Evolutionary conservation across 35 echinoderm and acorn worm species (phyloP), one percentile per base, ranked within the genome.

Genomic region (Nesometra sesokonis): DNA sequence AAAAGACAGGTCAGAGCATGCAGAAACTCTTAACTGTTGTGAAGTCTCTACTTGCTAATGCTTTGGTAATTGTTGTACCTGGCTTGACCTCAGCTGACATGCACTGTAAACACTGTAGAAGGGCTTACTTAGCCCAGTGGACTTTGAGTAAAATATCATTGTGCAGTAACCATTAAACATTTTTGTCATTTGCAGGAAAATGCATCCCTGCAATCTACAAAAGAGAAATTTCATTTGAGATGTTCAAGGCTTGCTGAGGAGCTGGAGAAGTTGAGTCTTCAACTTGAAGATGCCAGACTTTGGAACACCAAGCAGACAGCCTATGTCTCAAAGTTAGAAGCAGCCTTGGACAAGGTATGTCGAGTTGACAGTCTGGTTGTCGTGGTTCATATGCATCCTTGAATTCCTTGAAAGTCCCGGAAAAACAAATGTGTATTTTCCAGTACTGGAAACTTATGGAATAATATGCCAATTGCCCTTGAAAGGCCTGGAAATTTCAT

Each of bases 271-370:
- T 29, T 86, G 30, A 37, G 80, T 21, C 32, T 32, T 30, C 78
- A 91, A 21, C 77, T 91, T 32, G 46, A 37, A 36, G 21, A 37
- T 87, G 19, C 13, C 43, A 29, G 77, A 83, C 46, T 47, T 32
- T 33, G 82, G 46, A 21, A 87, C 39, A 81, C 35, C 77, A 15
- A 67, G 23, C 89, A 91, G 32, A 87, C 86, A 46, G 38, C 36
- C 29, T 35, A 86, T 2, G 84, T 86, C 32, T 76, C 78, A 17
- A 91, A 87, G 38, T n/a, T 91, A 46, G 89, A 91, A 34, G 23
- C 47, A 47, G 89, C 89, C 11, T 79, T 91, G 0, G 89, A 91
- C 52, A 91, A 91, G 78, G 89, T 91, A 89, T 0, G 0, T 33
- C n/a, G n/a, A n/a, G 11, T 31, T 30, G 23, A 79, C 11, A 11